Conservation (phyloP, 1,140 invertebrate genomes). For the Sycobia sp. region DNA sequence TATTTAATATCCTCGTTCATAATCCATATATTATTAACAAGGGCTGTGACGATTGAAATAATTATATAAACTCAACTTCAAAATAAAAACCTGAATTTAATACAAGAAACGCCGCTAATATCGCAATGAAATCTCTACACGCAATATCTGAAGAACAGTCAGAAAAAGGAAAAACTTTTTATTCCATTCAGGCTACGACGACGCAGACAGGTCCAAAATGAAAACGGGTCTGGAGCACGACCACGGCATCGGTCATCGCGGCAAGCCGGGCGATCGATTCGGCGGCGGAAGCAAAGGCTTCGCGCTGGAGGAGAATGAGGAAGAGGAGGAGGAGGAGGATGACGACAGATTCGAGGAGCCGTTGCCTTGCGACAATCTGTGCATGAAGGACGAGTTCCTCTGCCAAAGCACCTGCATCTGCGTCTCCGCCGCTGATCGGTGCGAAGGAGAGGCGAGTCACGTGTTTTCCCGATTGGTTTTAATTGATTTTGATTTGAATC, state of each 20-base stretch:
- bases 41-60: no score
- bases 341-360: not conserved
- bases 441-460: constrained; percentile 50
- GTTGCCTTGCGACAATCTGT: constrained; percentile 57
- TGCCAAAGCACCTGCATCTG: constrained; percentile 68
- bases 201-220: constrained; percentile 38
- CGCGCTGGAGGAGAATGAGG: constrained; percentile 13
- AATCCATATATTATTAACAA: no score
- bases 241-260: constrained; percentile 37
- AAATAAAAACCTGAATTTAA: no score
- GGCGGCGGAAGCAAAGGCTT: constrained; percentile 42
- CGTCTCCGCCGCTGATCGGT: constrained; percentile 55
- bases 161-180: no score
- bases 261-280: constrained; percentile 38
- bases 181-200: constrained; percentile 27
- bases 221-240: constrained; percentile 40
- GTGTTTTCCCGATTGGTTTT: no score
- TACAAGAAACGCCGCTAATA: no score
- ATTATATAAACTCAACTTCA: no score
- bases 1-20: no score
- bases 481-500: not conserved
- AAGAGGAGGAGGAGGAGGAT: constrained; percentile 13
- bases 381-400: constrained; percentile 60
- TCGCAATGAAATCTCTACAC: no score
- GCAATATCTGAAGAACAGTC: no score